Base-by-base conservation (phyloP, 2,113 vertebrate species). In the Anseranas semipalmata region DNA sequence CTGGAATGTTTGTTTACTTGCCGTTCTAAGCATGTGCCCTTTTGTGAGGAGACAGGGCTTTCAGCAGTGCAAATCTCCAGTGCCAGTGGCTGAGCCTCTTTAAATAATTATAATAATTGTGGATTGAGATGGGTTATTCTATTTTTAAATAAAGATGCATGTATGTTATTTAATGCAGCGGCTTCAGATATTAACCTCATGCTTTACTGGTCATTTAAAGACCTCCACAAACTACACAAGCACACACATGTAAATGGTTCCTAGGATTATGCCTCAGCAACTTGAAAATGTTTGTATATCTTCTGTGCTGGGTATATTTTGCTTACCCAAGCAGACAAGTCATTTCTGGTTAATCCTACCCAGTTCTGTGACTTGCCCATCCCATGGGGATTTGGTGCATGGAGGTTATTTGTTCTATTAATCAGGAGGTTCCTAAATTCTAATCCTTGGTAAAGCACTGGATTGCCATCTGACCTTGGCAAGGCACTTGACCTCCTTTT, bases 371-470 rank as follows among this genome's bases (percentile, higher is more conserved):
- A 95, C 89, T 97, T 95, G 91, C 87, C 95, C 77, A 89, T 97
- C 92, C 89, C 92, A 81, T 94, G 89, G 93, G 97, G 97, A 95
- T 97, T 97, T 95, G 97, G 94, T 96, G 92, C 89, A 91, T 94
- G 94, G 67, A 97, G 89, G 94, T 97, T 97, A 96, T 97, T 97
- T 97, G 97, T 97, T 97, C 97, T 96, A 95, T 97, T 97, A 97
- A 97, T 97, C 95, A 96, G 95, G 94, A 96, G 94, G 95, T 97
- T 96, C 97, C 97, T 97, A 96, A 97, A 97, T 97, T 97, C 96
- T 97, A 97, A 97, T 97, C 97, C 96, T 96, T 95, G 96, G 95
- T 97, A 96, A 97, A 97, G 95, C 87, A 94, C 92, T 96, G 94
- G 96, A 93, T 97, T 96, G 94, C 95, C 96, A 95, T 95, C 93